Base-by-base conservation (phyloP, 2,113 vertebrate genomes). In the Scopus umbretta region DNA sequence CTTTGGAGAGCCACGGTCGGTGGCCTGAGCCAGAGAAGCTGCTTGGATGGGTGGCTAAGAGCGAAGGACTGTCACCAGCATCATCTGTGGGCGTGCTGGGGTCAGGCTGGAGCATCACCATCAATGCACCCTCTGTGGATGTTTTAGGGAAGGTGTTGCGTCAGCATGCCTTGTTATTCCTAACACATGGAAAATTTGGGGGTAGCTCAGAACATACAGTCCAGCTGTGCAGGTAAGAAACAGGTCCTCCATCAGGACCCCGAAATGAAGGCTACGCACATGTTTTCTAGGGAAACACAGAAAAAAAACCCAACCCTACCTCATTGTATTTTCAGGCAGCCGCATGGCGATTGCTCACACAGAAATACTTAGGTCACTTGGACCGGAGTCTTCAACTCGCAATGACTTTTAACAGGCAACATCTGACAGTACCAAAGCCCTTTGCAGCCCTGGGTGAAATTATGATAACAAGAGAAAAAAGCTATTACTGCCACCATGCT, bases 391-490 rank as follows among this genome's bases (percentile, higher is more conserved):
- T 94, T 89, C 80, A 96, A 94, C 96, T 94, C 6, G 22, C 96
- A 93, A 75, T 95, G 97, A 97, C 97, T 97, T 98, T 95, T 98
- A 98, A 88, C 97, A 97, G 92, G 97, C 97, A 98, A 98, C 98
- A 98, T 99, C 98, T 99, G 98, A 99, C 98, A 97, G 97, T 96
- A 97, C 66, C 94, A 97, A 98, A 98, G 98, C 98, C 98, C 98
- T 98, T 98, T 98, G 98, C 98, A 98, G 99, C 99, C 99, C 98
- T 98, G 99, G 99, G 99, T 99, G 98, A 99, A 99, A 99, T 99
- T 99, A 99, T 99, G 99, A 99, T 99, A 99, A 99, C 99, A 99
- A 99, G 99, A 99, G 99, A 99, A 99, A 98, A 99, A 99, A 99
- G 99, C 99, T 99, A 99, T 99, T 99, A 99, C 99, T 98, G 99